Conservation (phyloP, 1,140 invertebrate genomes). For the Nomia melanderi region DNA sequence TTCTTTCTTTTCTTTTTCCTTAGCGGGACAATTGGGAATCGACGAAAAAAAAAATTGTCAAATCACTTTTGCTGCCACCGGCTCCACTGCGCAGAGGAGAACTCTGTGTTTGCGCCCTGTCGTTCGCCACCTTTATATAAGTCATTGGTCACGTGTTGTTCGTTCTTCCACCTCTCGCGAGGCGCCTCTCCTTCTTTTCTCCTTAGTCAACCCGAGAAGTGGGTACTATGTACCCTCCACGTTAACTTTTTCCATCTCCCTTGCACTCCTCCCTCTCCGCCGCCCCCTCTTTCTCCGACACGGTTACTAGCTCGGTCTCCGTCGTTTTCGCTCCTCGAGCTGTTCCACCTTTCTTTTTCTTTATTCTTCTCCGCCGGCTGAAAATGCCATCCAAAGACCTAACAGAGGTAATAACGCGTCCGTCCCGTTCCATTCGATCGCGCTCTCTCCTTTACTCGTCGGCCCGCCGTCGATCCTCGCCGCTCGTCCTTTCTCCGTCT, state of each 20-base stretch:
- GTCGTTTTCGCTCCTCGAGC: conserved; percentile 23
- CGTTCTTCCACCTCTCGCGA: conserved; percentile 60
- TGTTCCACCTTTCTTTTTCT: conserved; percentile 40
- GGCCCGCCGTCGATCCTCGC: not conserved
- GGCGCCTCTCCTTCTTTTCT: conserved; percentile 48
- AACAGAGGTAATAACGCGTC: conserved; percentile 33
- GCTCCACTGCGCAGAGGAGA: conserved; percentile 76
- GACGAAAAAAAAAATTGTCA: conserved; percentile 58
- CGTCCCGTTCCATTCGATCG: conserved; percentile 4
- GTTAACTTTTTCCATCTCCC: conserved; percentile 44
- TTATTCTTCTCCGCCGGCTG: conserved; percentile 39
- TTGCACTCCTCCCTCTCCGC: conserved; percentile 19
- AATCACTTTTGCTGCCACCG: conserved; percentile 58
- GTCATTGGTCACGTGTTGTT: conserved; percentile 79
- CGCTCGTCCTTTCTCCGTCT: not conserved
- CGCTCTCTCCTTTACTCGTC: not conserved
- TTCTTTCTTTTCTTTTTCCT: no score
- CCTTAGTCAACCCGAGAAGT: no score
- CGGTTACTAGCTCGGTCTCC: not conserved
- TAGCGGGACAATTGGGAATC: no score
- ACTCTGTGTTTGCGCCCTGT: conserved; percentile 77
- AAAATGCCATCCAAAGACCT: conserved; percentile 65
- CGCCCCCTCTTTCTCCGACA: conserved; percentile 15
- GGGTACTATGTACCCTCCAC: no score
- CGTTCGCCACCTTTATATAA: conserved; percentile 79